phyloP scores from a whole-genome alignment of 2,113 vertebrate genomes.

The Cyphomyrus discorhynchus region DNA sequence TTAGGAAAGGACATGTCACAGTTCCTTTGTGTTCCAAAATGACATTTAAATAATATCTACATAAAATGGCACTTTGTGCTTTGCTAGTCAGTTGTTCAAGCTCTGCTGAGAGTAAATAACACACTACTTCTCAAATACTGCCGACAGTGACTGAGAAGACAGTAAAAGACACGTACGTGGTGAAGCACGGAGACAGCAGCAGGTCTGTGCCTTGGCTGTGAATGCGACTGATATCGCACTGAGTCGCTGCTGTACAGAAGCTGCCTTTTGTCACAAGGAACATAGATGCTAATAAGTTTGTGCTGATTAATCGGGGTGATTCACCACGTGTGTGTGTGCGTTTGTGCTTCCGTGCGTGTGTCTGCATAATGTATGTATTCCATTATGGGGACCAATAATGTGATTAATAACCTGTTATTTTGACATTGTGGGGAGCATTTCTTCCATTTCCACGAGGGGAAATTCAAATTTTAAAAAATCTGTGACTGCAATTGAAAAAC shows the following conservation, averaged over 20 bases:
- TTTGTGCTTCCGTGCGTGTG: background rate
- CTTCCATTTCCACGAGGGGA: background rate
- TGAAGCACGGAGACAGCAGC: background rate
- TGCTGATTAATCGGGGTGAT: constrained; percentile 7
- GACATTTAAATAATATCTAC: background rate
- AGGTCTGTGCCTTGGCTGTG: background rate
- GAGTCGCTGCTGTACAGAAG: background rate
- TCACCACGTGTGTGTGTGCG: background rate
- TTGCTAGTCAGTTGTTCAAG: background rate
- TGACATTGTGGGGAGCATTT: background rate
- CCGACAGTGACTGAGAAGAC: background rate
- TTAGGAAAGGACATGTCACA: background rate
- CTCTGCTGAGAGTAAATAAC: background rate
- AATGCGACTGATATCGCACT: background rate
- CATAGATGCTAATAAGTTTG: background rate
- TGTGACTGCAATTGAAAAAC: background rate
- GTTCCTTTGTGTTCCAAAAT: background rate
- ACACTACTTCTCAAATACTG: background rate
- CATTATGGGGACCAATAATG: background rate
- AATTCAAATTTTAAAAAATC: background rate
- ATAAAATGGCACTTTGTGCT: background rate
- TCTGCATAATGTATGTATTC: background rate
- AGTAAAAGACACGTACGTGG: background rate
- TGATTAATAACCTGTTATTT: background rate
- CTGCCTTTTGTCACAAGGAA: background rate